A percentile compares a stretch with the other conserved stretches of the same genome.
Conservation (phyloP, 1,140 invertebrate species). For the Steinernema khuongi region DNA sequence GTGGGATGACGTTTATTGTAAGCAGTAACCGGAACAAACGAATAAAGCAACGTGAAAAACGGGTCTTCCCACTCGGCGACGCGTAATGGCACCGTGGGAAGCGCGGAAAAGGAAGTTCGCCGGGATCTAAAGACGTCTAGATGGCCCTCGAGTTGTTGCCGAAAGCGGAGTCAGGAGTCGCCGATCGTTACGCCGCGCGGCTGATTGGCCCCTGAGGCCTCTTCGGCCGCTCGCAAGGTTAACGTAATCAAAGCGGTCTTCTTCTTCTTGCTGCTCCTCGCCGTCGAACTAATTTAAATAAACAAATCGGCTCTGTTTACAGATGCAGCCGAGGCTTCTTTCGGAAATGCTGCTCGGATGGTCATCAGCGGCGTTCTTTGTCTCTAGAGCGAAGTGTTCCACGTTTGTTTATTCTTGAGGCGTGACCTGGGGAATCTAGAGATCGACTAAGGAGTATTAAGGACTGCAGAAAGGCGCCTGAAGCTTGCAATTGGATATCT, state of each 20-base stretch:
- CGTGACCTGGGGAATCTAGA: too few relatives aligned
- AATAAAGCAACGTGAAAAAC: too few relatives aligned
- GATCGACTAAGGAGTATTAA: too few relatives aligned
- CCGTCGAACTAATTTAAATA: neutral
- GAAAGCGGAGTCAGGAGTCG: neutral
- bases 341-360: neutral
- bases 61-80: too few relatives aligned
- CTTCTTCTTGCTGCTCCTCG: neutral
- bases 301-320: neutral
- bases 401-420: too few relatives aligned
- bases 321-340: too few relatives aligned
- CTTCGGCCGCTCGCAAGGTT: constrained; percentile 15
- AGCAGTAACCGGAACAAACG: too few relatives aligned
- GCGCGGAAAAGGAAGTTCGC: neutral
- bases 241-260: neutral
- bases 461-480: too few relatives aligned
- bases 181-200: constrained; percentile 12
- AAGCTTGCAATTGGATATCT: too few relatives aligned
- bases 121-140: neutral
- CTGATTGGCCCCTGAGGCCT: constrained; percentile 14
- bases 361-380: neutral
- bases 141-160: constrained; percentile 12
- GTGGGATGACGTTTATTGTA: too few relatives aligned
- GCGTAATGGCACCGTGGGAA: neutral
- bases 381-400: too few relatives aligned